phyloP scores from a whole-genome alignment of 1,140 invertebrate genomes.

The Neomicropteryx cornuta region DNA sequence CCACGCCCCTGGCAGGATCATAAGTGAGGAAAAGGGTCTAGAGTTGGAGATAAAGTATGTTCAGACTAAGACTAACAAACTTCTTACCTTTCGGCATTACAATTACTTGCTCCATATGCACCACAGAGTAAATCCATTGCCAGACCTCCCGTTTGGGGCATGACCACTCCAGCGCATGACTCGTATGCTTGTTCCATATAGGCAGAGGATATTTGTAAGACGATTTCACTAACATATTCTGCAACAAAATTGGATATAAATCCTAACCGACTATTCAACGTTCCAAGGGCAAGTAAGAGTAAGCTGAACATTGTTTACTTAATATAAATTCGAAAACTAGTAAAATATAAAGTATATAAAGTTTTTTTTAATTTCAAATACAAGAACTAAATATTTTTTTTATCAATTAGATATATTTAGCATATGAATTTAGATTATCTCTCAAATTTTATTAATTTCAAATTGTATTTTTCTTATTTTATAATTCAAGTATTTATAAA shows the following conservation, averaged over 20 bases:
- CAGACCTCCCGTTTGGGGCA: constrained; percentile 45
- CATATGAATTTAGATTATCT: no score
- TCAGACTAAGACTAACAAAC: no score
- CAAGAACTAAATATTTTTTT: neutral
- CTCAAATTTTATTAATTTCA: no score
- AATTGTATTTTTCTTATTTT: no score
- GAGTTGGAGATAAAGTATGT: no score
- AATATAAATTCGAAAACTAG: neutral
- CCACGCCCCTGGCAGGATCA: no score
- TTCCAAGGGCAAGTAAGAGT: neutral
- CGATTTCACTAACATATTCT: constrained; percentile 30
- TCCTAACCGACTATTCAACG: neutral
- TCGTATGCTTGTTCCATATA: constrained; percentile 48
- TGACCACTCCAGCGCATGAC: constrained; percentile 44
- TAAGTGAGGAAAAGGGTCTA: no score
- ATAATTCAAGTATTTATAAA: no score
- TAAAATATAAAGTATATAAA: constrained; percentile 1
- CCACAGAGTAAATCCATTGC: constrained; percentile 56
- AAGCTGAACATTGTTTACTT: neutral
- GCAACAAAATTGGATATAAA: neutral
- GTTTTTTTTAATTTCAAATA: neutral
- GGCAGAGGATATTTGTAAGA: constrained; percentile 37
- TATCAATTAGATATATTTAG: constrained; percentile 3
- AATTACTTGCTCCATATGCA: constrained; percentile 36
- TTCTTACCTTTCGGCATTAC: constrained; percentile 38